phyloP scores from a whole-genome alignment of 2,113 vertebrate species.

The Cephalopholis sonnerati region DNA sequence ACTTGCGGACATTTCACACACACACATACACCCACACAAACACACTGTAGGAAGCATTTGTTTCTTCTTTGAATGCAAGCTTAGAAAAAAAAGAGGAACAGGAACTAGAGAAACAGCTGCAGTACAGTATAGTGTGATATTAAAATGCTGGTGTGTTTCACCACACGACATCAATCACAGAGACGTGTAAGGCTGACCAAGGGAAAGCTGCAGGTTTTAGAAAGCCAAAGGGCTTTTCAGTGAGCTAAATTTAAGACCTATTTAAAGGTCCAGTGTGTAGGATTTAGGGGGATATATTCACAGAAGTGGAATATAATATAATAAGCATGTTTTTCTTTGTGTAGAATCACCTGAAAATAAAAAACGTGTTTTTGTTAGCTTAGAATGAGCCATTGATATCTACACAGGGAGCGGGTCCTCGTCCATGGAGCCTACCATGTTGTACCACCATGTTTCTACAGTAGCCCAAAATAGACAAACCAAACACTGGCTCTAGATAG shows the following conservation, averaged over 20 bases:
- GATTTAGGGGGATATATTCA: too few relatives aligned
- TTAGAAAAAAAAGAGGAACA: slow-evolving; percentile 41
- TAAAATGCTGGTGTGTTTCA: neutral
- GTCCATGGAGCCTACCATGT: too few relatives aligned
- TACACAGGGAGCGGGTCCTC: too few relatives aligned
- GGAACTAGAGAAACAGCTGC: slow-evolving; percentile 45
- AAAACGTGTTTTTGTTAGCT: too few relatives aligned
- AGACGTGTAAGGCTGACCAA: neutral
- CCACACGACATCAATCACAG: neutral
- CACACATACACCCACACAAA: neutral
- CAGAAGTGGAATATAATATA: too few relatives aligned
- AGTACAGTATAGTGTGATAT: neutral
- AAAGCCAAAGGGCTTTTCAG: neutral
- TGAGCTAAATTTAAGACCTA: neutral
- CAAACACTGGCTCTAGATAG: too few relatives aligned
- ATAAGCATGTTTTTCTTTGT: too few relatives aligned
- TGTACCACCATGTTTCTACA: too few relatives aligned
- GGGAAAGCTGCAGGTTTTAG: neutral
- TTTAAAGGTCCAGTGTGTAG: neutral
- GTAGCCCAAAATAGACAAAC: too few relatives aligned
- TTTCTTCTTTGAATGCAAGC: slow-evolving; percentile 33
- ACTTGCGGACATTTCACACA: neutral
- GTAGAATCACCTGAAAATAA: too few relatives aligned
- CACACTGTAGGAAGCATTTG: neutral
- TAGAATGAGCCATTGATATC: too few relatives aligned